Percentiles rank a stretch among this genome's conserved stretches.
These are phyloP conservation scores for Nibea coibor DNA, from an alignment of 2,113 vertebrate species.

Conservation along the genomic window DNA sequence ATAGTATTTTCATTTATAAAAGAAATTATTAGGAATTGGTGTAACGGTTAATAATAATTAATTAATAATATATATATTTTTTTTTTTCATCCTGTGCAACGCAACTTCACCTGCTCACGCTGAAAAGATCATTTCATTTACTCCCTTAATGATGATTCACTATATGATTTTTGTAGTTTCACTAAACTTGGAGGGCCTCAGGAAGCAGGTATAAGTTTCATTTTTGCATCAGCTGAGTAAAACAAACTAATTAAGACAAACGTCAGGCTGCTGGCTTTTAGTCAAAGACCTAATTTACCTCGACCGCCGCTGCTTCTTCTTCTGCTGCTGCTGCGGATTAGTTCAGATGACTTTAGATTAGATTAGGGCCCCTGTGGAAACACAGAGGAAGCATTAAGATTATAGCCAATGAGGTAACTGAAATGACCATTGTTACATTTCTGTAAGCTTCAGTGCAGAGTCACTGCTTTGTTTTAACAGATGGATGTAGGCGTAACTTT, in stretches of 20 bases:
- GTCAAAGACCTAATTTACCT: constrained; percentile 64
- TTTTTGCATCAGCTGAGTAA: constrained; percentile 38
- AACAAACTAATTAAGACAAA: constrained; percentile 60
- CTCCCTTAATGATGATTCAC: neutral
- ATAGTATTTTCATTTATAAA: no score
- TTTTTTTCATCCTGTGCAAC: neutral
- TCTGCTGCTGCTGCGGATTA: constrained; percentile 63
- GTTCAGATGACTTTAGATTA: constrained; percentile 71
- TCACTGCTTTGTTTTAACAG: constrained; percentile 20
- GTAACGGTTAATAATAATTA: no score
- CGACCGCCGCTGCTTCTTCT: constrained; percentile 43
- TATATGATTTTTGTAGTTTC: neutral
- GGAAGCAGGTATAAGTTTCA: neutral
- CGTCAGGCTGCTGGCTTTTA: constrained; percentile 60
- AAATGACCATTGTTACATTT: constrained; percentile 63
- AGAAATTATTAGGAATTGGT: no score
- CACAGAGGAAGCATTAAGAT: constrained; percentile 68
- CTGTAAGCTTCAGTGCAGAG: neutral
- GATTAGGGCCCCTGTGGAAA: constrained; percentile 70
- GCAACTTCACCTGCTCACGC: no score
- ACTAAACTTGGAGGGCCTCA: neutral
- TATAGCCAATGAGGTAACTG: constrained; percentile 69
- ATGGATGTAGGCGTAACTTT: neutral
- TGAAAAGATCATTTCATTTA: neutral
- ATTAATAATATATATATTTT: neutral